Percentiles rank a stretch among this genome's conserved stretches.
Evolutionary conservation across 2,797 vertebrate species (phyloP).

Genomic region (Sphenodon punctatus): DNA sequence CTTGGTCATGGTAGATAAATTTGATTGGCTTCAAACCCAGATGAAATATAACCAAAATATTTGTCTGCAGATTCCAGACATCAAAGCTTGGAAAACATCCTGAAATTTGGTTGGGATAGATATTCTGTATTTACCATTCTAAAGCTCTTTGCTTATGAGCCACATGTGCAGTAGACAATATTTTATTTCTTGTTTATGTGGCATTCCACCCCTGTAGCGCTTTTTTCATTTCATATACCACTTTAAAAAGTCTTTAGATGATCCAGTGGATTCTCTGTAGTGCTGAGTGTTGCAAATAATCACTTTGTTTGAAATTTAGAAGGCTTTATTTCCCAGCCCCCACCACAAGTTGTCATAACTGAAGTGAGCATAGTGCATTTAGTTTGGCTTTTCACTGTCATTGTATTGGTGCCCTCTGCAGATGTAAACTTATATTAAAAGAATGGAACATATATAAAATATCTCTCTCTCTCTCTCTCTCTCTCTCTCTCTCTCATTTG

Average conservation of each 20-base stretch:
- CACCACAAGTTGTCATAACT: background rate
- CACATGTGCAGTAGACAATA: fast-evolving
- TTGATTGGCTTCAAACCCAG: background rate
- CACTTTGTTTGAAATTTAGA: fast-evolving
- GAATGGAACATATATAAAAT: no score
- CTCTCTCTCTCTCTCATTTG: no score
- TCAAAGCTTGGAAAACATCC: background rate
- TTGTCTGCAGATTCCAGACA: background rate
- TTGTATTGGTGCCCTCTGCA: background rate
- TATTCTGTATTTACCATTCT: background rate
- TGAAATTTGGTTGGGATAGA: background rate
- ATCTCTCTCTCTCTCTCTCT: no score
- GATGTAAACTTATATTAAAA: background rate
- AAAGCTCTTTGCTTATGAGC: background rate
- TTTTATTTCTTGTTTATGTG: background rate
- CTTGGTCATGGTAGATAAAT: background rate
- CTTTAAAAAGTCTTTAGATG: background rate
- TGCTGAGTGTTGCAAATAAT: background rate
- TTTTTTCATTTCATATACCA: background rate
- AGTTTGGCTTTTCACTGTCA: background rate
- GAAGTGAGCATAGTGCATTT: background rate
- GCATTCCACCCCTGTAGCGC: no score
- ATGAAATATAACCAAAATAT: background rate
- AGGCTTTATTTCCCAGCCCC: background rate
- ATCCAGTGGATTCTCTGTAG: background rate